These are phyloP conservation scores for Oreochromis mossambicus DNA, from an alignment of 2,797 vertebrate species.

Conservation along the genomic window DNA sequence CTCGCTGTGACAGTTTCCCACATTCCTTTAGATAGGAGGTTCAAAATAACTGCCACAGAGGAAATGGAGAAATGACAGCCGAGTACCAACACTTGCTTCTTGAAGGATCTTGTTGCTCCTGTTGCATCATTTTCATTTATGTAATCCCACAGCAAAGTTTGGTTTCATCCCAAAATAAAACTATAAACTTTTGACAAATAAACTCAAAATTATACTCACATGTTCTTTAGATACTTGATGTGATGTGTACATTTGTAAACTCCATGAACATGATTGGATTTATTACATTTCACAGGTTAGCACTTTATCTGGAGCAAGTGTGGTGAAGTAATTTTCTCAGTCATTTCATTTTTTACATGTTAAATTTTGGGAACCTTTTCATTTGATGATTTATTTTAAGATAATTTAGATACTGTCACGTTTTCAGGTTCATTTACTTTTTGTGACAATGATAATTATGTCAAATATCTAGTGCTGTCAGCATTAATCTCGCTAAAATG, in stretches of 20 bases:
- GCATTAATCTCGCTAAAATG: accelerated
- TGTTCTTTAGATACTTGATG: neutral
- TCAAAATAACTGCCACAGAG: neutral
- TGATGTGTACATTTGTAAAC: neutral
- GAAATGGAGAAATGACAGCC: neutral
- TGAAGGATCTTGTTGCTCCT: neutral
- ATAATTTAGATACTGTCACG: neutral
- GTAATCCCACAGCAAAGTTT: neutral
- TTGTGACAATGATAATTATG: neutral
- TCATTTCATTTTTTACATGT: neutral
- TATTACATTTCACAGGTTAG: neutral
- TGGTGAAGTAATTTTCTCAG: neutral
- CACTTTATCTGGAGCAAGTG: neutral
- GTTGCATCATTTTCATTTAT: neutral
- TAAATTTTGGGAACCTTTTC: neutral
- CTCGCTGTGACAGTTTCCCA: neutral
- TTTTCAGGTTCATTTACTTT: neutral
- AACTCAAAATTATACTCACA: neutral
- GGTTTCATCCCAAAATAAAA: neutral
- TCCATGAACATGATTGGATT: neutral
- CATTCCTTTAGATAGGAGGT: neutral
- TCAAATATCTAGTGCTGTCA: neutral
- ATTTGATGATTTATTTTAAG: neutral
- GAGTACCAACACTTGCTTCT: neutral
- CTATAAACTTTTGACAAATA: neutral